phyloP scores from a whole-genome alignment of 2,888 invertebrate species.

The Scaptomyza polygonia region DNA sequence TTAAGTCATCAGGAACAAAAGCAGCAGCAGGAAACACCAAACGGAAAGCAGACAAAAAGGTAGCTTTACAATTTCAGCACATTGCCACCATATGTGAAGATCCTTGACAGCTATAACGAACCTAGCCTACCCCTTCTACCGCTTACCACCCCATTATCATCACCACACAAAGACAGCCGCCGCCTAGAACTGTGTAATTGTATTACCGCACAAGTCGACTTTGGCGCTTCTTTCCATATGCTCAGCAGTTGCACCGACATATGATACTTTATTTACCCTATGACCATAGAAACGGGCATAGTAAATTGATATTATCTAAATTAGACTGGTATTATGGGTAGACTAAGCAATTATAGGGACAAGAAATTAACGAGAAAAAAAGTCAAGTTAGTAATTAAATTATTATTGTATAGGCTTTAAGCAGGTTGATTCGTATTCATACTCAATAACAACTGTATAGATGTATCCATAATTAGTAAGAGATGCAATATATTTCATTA shows the following conservation, averaged over 20 bases:
- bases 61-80: constrained; percentile 34
- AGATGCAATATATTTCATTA: too few species aligned
- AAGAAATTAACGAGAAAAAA: too few species aligned
- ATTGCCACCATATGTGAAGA: constrained; percentile 34
- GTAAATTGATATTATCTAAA: background rate
- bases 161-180: background rate
- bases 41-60: constrained; percentile 6
- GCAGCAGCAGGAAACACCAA: constrained; percentile 26
- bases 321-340: background rate
- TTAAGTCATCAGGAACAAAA: constrained; percentile 70
- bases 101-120: constrained; percentile 28
- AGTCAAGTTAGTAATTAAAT: too few species aligned
- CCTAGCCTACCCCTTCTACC: background rate
- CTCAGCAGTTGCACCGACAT: constrained; percentile 3
- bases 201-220: constrained; percentile 30
- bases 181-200: constrained; percentile 33
- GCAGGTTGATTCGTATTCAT: too few species aligned
- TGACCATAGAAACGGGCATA: constrained; percentile 10
- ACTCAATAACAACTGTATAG: too few species aligned
- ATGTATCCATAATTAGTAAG: too few species aligned
- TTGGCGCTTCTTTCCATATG: constrained; percentile 29
- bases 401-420: too few species aligned
- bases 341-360: background rate
- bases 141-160: background rate
- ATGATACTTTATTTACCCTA: background rate